Evolutionary conservation across 2,888 invertebrate genomes (phyloP), one percentile per base, ranked within the genome.

Genomic region (Eretmocerus hayati): DNA sequence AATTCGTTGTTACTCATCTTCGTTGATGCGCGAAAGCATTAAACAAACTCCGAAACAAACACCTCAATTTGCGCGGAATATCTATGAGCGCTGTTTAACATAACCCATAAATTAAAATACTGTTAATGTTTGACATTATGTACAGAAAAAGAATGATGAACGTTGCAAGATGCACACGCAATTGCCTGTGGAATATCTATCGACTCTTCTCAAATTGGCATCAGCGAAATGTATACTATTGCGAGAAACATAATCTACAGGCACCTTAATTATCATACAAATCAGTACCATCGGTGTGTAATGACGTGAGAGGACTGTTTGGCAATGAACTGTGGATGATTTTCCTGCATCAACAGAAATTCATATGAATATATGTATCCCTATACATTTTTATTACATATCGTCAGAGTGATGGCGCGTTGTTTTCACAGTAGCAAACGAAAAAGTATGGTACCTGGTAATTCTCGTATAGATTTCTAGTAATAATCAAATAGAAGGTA

Each of bases 111-210:
- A 38, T 22, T 37, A 20, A 48, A 48, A 52, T 52, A 52, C 52
- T 52, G 48, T 48, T 45, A 48, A 38, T 48, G 46, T 48, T 52
- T 42, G 39, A 43, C 40, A 41, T 47, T 48, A 51, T 48, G 30
- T 51, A 51, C 51, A 51, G 48, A 51, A 51, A 33, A 46, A 33
- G 41, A 32, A 26, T 40, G 33, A 41, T 42, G 32, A 51, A 20
- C 41, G 35, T 51, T 40, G 41, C 47, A 18, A 26, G 23, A 22
- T 37, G 41, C n/a, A n/a, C n/a, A n/a, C n/a, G n/a, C n/a, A n/a
- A n/a, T n/a, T n/a, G n/a, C n/a, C n/a, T n/a, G n/a, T n/a, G n/a
- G n/a, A n/a, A n/a, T n/a, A n/a, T n/a, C n/a, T n/a, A n/a, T n/a
- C n/a, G n/a, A n/a, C n/a, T n/a, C n/a, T n/a, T n/a, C n/a, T n/a